These are phyloP conservation scores for Hafferia zeledoni DNA, from an alignment of 2,797 vertebrate genomes.

Conservation along the genomic window DNA sequence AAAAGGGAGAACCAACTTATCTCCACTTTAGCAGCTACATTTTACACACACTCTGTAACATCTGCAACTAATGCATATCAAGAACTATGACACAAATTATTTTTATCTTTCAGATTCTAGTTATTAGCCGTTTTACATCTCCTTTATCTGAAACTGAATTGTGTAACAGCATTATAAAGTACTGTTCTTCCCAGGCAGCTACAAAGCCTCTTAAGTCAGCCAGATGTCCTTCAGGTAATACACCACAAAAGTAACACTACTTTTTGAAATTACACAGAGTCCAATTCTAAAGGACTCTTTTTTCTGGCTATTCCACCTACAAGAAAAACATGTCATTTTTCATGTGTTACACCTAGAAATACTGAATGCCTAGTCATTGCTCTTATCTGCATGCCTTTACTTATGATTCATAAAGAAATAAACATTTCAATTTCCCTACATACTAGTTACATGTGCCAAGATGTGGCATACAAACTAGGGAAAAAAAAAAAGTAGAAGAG, in stretches of 20 bases:
- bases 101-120: neutral
- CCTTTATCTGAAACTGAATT: neutral
- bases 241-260: neutral
- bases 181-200: neutral
- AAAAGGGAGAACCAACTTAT: neutral
- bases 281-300: neutral
- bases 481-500: neutral
- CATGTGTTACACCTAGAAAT: neutral
- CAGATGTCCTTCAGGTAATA: neutral
- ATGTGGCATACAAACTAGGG: neutral
- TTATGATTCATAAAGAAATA: neutral
- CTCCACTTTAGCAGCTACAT: neutral
- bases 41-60: neutral
- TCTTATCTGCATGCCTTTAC: neutral
- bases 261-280: neutral
- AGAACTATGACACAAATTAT: neutral
- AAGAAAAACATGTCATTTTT: neutral
- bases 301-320: neutral
- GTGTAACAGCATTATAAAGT: neutral
- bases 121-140: neutral
- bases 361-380: neutral
- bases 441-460: neutral
- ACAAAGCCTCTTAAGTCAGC: neutral
- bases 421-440: neutral
- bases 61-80: neutral